A percentile compares a stretch with the other conserved stretches of the same genome.
Conservation (phyloP, 2,113 vertebrate genomes). For the Pygoscelis antarcticus region DNA sequence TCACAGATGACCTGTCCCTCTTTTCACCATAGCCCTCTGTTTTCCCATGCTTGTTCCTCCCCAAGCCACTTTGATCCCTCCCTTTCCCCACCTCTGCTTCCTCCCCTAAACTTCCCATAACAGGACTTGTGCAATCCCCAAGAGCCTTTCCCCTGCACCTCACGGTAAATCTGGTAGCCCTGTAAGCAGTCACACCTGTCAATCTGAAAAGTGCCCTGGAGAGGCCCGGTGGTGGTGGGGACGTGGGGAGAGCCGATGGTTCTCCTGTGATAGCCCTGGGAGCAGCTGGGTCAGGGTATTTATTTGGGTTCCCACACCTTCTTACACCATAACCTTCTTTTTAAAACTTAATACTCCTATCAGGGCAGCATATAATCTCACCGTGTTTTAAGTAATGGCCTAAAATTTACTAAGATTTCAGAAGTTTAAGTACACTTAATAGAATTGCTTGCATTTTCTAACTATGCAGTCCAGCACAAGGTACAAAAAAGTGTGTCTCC, state of each 20-base stretch:
- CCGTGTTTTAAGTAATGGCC: not conserved
- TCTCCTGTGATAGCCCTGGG: not conserved
- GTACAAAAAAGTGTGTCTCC: not conserved
- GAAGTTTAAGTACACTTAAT: not conserved
- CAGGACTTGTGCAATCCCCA: not conserved
- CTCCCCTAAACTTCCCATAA: rapidly evolving
- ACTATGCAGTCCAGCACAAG: not conserved
- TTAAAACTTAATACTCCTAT: not conserved
- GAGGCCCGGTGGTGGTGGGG: rapidly evolving
- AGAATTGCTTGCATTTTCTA: not conserved
- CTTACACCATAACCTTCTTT: not conserved
- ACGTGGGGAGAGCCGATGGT: rapidly evolving
- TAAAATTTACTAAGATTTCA: not conserved
- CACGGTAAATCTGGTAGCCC: not conserved
- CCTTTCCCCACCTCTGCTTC: not conserved
- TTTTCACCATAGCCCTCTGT: not conserved
- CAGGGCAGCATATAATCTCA: not conserved
- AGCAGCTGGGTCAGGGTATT: not conserved
- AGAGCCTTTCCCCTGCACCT: not conserved
- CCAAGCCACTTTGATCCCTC: not conserved
- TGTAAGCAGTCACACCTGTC: not conserved
- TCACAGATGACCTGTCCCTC: not conserved
- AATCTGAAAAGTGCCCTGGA: not conserved
- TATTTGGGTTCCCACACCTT: not conserved
- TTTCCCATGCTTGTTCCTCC: not conserved